These are phyloP conservation scores for Sorex fumeus DNA, from an alignment of 2,113 vertebrate species.

Conservation along the genomic window DNA sequence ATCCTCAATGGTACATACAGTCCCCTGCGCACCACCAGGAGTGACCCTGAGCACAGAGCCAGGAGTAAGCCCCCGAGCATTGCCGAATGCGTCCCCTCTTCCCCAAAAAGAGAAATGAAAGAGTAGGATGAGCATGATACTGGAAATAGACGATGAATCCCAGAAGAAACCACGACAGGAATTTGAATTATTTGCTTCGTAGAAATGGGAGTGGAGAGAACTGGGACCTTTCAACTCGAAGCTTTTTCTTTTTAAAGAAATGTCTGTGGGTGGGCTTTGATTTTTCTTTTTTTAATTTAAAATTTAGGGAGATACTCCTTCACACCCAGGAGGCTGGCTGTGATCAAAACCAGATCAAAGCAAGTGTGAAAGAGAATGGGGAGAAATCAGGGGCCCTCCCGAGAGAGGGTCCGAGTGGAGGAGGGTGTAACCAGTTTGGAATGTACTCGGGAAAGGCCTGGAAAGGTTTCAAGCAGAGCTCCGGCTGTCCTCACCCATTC, in stretches of 20 bases:
- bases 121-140: neutral
- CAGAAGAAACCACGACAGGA: slow-evolving; percentile 44
- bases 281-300: neutral
- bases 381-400: neutral
- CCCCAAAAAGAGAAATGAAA: neutral
- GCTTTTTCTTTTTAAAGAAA: slow-evolving; percentile 1
- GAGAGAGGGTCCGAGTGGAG: neutral
- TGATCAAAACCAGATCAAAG: slow-evolving; percentile 12
- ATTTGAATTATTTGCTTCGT: slow-evolving; percentile 61
- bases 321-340: neutral
- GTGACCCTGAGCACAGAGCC: too few species aligned
- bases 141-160: slow-evolving; percentile 60
- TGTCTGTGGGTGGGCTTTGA: neutral
- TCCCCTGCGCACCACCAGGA: too few species aligned
- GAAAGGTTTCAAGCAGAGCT: too few species aligned
- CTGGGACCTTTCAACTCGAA: neutral
- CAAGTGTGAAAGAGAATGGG: neutral
- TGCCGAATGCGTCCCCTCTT: too few species aligned
- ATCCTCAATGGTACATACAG: too few species aligned
- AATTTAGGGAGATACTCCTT: neutral
- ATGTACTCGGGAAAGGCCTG: neutral
- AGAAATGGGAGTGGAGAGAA: slow-evolving; percentile 31
- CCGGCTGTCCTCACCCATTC: too few species aligned
- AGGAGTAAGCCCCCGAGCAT: too few species aligned
- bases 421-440: slow-evolving; percentile 31